Conservation (phyloP, 2,888 invertebrate genomes). For the Lasioglossum marginatum region DNA sequence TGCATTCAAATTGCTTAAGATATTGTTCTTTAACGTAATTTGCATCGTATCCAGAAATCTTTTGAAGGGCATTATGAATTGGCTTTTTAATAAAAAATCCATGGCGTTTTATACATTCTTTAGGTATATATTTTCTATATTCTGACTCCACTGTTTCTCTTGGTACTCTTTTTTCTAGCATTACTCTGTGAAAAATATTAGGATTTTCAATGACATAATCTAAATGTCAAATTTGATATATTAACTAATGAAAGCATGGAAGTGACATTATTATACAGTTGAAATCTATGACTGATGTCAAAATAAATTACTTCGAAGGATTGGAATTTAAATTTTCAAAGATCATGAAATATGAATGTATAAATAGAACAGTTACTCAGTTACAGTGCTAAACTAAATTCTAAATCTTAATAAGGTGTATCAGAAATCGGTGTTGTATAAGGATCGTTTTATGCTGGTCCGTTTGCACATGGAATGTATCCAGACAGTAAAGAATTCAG, state of each 20-base stretch:
- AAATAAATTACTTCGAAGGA: not conserved
- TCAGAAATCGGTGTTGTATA: no score
- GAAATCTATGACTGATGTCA: not conserved
- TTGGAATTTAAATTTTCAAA: not conserved
- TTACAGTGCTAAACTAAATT: not conserved
- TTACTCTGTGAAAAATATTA: conserved; percentile 87
- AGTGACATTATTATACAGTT: not conserved
- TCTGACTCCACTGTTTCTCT: conserved; percentile 90
- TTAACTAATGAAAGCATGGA: no score
- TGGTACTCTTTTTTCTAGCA: conserved; percentile 90
- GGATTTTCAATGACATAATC: conserved; percentile 15
- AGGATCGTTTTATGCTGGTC: no score
- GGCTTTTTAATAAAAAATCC: conserved; percentile 91
- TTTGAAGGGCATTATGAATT: conserved; percentile 88
- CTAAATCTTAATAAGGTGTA: no score
- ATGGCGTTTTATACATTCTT: conserved; percentile 91
- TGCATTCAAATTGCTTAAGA: conserved; percentile 91
- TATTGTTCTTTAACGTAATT: conserved; percentile 92
- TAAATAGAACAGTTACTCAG: not conserved
- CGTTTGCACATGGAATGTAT: no score
- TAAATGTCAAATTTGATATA: not conserved
- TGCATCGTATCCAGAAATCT: conserved; percentile 88
- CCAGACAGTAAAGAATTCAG: no score
- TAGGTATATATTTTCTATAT: conserved; percentile 94
- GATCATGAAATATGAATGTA: not conserved